A percentile compares a stretch with the other conserved stretches of the same genome.
Conservation (phyloP, 92 coral and sea anemone genomes). For the Umimayanthus kanabou region DNA sequence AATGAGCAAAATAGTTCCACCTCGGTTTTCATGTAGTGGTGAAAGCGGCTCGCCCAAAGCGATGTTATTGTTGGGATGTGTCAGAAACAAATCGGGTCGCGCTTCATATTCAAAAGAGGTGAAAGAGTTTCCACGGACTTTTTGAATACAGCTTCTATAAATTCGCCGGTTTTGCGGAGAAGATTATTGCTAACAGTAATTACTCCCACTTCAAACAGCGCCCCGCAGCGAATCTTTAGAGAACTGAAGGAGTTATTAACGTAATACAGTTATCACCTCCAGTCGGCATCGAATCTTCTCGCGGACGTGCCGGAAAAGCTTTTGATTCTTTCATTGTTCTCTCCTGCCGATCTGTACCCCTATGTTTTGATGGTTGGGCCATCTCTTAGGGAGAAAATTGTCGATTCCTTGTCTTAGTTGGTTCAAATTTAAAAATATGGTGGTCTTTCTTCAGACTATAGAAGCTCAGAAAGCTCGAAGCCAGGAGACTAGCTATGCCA, state of each 20-base stretch:
- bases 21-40: not conserved
- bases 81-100: slow-evolving; percentile 20
- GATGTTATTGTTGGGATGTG: slow-evolving; percentile 18
- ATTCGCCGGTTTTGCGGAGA: slow-evolving; percentile 23
- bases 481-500: not conserved
- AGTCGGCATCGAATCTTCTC: slow-evolving; percentile 58
- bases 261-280: slow-evolving; percentile 64
- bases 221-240: slow-evolving; percentile 48
- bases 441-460: not conserved
- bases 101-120: slow-evolving; percentile 20
- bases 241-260: slow-evolving; percentile 52
- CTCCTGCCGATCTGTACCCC: slow-evolving; percentile 11
- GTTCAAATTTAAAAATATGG: not conserved
- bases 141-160: not conserved
- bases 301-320: slow-evolving; percentile 61
- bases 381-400: slow-evolving; percentile 22
- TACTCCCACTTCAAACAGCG: slow-evolving; percentile 41
- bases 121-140: slow-evolving; percentile 16
- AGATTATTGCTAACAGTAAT: slow-evolving; percentile 20
- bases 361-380: slow-evolving; percentile 11
- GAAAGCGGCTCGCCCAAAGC: not conserved
- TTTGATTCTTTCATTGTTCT: slow-evolving; percentile 29
- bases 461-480: not conserved
- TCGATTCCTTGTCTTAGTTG: not conserved
- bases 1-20: not conserved